Evolutionary conservation across 2,888 invertebrate genomes (phyloP).

Genomic region (Abscondita cerata): DNA sequence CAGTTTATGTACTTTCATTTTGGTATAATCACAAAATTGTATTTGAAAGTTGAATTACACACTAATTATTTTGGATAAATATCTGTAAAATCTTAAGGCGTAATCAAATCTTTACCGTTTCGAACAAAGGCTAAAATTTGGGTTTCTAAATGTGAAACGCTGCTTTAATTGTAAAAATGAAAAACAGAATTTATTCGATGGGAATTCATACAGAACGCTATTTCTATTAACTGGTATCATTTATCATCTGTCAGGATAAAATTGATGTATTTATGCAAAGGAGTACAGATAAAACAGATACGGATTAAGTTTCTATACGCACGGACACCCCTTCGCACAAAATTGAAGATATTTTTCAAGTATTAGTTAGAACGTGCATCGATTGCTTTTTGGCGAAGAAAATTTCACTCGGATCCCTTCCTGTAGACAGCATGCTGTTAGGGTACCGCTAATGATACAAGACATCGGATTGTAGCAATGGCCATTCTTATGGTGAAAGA

Average conservation of each 20-base stretch:
- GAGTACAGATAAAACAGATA: constrained; percentile 40
- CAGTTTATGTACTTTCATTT: too few species aligned
- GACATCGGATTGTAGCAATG: constrained; percentile 44
- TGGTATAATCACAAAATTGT: too few species aligned
- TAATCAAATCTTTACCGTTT: too few species aligned
- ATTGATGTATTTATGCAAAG: constrained; percentile 51
- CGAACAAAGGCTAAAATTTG: neutral
- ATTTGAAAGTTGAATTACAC: too few species aligned
- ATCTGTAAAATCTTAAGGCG: too few species aligned
- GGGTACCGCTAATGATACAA: constrained; percentile 52
- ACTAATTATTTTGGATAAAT: too few species aligned
- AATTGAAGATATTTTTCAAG: constrained; percentile 4
- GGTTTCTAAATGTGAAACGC: too few species aligned
- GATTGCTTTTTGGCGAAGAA: too few species aligned
- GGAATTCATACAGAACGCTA: constrained; percentile 56
- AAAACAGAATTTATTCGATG: constrained; percentile 49
- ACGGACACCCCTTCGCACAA: too few species aligned
- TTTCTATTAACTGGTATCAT: constrained; percentile 58
- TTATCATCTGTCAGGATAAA: constrained; percentile 57
- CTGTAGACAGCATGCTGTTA: constrained; percentile 47
- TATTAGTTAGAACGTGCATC: neutral
- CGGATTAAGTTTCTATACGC: constrained; percentile 4
- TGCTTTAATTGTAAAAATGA: constrained; percentile 41
- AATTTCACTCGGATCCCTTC: constrained; percentile 32
- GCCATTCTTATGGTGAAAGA: constrained; percentile 43